Percentiles rank a stretch among this genome's conserved stretches.
These are phyloP conservation scores for Ochotona princeps DNA, from an alignment of 2,113 vertebrate genomes.

Conservation along the genomic window DNA sequence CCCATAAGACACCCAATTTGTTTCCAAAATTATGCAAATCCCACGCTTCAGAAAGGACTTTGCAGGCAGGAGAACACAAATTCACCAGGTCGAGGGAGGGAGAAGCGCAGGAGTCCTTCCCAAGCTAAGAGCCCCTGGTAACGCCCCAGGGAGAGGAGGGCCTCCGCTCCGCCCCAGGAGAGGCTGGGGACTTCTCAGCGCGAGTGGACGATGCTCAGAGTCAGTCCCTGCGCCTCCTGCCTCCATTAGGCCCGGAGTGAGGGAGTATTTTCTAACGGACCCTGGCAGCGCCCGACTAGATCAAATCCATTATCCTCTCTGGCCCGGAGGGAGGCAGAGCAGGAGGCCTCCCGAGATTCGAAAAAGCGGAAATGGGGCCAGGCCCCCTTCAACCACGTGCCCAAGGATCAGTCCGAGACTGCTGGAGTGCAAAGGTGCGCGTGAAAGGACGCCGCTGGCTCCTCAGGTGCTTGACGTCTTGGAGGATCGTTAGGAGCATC, in stretches of 20 bases:
- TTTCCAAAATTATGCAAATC: conserved; percentile 57
- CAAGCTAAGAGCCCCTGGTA: too few relatives aligned
- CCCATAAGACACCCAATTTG: conserved; percentile 28
- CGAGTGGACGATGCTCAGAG: too few relatives aligned
- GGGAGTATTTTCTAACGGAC: neutral
- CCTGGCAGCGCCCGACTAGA: neutral
- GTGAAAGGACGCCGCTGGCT: accelerated
- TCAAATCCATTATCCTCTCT: neutral
- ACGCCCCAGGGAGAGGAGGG: too few relatives aligned
- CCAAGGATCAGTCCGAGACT: neutral
- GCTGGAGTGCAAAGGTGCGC: neutral
- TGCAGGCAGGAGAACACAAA: neutral
- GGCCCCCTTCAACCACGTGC: too few relatives aligned
- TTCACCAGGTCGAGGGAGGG: neutral
- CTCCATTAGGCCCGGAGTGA: too few relatives aligned
- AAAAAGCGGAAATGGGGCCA: too few relatives aligned
- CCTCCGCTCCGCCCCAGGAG: too few relatives aligned
- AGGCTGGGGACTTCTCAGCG: too few relatives aligned
- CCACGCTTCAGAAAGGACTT: conserved; percentile 9
- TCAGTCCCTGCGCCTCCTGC: too few relatives aligned
- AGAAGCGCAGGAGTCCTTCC: too few relatives aligned
- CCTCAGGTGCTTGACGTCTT: neutral
- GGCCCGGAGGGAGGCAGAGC: neutral
- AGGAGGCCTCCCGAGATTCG: neutral
- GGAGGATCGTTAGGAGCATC: too few relatives aligned